A percentile compares a stretch with the other conserved stretches of the same genome.
Evolutionary conservation across 2,113 vertebrate genomes (phyloP).

Genomic region (Ivindomyrus marchei): DNA sequence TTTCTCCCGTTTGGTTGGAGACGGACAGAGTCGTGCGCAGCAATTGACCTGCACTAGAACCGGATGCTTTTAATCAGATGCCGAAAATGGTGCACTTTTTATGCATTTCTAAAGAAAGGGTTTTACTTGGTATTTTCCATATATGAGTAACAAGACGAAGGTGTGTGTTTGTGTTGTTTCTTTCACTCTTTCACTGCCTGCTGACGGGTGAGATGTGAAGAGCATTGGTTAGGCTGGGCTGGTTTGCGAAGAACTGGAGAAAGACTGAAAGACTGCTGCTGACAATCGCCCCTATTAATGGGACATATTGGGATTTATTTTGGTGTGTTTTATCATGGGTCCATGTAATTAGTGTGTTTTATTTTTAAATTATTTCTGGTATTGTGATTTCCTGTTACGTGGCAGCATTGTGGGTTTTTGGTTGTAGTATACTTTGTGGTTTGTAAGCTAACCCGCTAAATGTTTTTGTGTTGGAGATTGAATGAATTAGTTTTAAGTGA

Average conservation of each 20-base stretch:
- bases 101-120: neutral
- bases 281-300: neutral
- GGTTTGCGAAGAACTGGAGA: neutral
- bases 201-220: neutral
- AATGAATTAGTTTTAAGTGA: neutral
- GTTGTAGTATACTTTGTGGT: neutral
- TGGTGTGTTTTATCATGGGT: neutral
- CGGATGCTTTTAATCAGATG: no score
- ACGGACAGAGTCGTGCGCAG: neutral
- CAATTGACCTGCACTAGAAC: no score
- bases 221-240: neutral
- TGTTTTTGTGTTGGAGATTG: neutral
- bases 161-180: neutral
- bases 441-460: neutral
- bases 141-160: neutral
- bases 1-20: neutral
- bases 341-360: neutral
- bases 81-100: neutral
- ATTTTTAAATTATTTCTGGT: neutral
- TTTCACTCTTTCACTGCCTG: neutral
- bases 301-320: neutral
- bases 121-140: neutral
- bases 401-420: neutral
- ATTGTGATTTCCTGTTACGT: neutral
- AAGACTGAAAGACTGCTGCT: neutral